These are phyloP conservation scores for Calycopis cecrops DNA, from an alignment of 1,140 invertebrate species.

Conservation along the genomic window DNA sequence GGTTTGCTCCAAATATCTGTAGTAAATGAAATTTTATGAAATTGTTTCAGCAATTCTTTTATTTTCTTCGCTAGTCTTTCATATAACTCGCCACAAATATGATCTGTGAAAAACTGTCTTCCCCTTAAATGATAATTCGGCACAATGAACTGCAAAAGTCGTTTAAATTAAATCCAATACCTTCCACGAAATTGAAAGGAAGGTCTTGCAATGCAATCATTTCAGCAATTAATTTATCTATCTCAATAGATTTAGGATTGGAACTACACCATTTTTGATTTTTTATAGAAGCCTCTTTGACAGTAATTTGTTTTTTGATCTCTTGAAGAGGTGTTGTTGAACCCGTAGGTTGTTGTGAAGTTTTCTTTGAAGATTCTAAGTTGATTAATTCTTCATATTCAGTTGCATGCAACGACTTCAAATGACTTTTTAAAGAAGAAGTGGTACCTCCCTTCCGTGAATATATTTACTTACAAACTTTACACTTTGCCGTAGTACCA, in stretches of 20 bases:
- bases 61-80: not conserved
- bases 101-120: slow-evolving; percentile 22
- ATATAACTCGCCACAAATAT: slow-evolving; percentile 26
- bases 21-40: not conserved
- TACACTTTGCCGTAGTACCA: slow-evolving; percentile 23
- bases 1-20: not conserved
- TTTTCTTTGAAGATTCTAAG: slow-evolving; percentile 14
- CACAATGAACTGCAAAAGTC: slow-evolving; percentile 23
- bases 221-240: slow-evolving; percentile 30
- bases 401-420: slow-evolving; percentile 23
- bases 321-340: too few relatives aligned
- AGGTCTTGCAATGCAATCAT: slow-evolving; percentile 34
- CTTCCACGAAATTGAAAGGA: slow-evolving; percentile 30
- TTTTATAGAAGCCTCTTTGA: too few relatives aligned
- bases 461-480: slow-evolving; percentile 21
- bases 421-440: slow-evolving; percentile 21
- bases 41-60: not conserved
- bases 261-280: slow-evolving; percentile 17
- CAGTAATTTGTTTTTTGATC: too few relatives aligned
- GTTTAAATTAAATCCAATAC: slow-evolving; percentile 27
- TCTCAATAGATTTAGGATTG: slow-evolving; percentile 20
- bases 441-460: slow-evolving; percentile 25
- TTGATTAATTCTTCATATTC: slow-evolving; percentile 19
- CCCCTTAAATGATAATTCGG: slow-evolving; percentile 30
- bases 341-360: too few relatives aligned